These are phyloP conservation scores for Castor canadensis DNA, from an alignment of 2,113 vertebrate species.

Conservation along the genomic window DNA sequence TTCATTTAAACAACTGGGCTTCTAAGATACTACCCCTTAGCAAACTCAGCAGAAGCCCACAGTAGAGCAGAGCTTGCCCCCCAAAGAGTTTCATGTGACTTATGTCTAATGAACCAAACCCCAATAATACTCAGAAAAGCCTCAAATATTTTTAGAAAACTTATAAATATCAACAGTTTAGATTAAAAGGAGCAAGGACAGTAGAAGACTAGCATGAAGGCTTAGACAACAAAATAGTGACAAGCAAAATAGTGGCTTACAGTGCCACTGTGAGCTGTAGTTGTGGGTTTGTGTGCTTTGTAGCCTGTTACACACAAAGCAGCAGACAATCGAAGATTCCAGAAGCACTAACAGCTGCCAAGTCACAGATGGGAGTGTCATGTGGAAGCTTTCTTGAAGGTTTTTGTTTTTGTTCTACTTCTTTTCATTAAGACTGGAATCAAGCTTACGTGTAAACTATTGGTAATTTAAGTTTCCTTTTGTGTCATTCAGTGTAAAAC, in stretches of 20 bases:
- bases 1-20: not conserved
- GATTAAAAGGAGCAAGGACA: not conserved
- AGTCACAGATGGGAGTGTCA: too few species aligned
- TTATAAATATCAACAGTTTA: not conserved
- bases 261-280: slow-evolving; percentile 83
- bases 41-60: not conserved
- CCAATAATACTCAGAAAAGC: not conserved
- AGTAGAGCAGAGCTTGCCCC: not conserved
- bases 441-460: too few species aligned
- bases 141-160: not conserved
- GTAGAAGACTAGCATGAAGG: not conserved
- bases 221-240: not conserved
- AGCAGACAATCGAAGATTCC: slow-evolving; percentile 87
- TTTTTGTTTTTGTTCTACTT: too few species aligned
- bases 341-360: slow-evolving; percentile 82
- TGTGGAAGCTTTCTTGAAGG: too few species aligned
- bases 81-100: not conserved
- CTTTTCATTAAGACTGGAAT: too few species aligned
- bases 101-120: not conserved
- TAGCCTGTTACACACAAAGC: slow-evolving; percentile 86
- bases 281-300: slow-evolving; percentile 78
- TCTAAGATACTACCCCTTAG: not conserved
- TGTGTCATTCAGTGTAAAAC: too few species aligned
- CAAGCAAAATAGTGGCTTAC: not conserved
- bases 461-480: too few species aligned